Conservation (phyloP, 1,140 invertebrate genomes). For the Diachasma alloeum region DNA sequence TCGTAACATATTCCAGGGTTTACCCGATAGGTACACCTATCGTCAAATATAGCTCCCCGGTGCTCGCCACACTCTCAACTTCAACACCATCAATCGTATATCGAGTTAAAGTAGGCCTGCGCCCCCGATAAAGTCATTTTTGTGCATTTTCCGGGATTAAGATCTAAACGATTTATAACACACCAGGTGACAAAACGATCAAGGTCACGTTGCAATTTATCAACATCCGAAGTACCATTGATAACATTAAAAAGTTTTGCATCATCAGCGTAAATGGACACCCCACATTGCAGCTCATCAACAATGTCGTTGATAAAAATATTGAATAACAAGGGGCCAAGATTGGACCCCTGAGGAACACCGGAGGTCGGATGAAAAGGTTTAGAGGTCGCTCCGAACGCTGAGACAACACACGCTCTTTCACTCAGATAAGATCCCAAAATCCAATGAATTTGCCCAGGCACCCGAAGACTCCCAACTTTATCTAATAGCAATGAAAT, state of each 20-base stretch:
- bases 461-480: constrained; percentile 7
- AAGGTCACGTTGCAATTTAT: not conserved
- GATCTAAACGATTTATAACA: not conserved
- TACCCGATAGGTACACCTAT: not conserved
- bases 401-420: no score
- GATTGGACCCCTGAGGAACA: constrained; percentile 20
- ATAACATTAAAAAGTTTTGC: not conserved
- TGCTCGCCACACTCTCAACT: not conserved
- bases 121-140: not conserved
- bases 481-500: not conserved
- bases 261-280: not conserved
- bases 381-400: no score
- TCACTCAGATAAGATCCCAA: no score
- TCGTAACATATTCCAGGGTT: not conserved
- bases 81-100: not conserved
- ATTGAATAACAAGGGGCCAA: constrained; percentile 19
- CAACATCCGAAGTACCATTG: not conserved
- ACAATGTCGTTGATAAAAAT: constrained; percentile 28
- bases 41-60: constrained; percentile 18
- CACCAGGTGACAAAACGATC: not conserved
- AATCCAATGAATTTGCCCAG: not conserved
- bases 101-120: not conserved
- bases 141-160: not conserved
- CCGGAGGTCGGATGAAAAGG: not conserved
- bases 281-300: not conserved